Evolutionary conservation across 2,888 invertebrate genomes (phyloP).

Genomic region (Allolobophora icterica): DNA sequence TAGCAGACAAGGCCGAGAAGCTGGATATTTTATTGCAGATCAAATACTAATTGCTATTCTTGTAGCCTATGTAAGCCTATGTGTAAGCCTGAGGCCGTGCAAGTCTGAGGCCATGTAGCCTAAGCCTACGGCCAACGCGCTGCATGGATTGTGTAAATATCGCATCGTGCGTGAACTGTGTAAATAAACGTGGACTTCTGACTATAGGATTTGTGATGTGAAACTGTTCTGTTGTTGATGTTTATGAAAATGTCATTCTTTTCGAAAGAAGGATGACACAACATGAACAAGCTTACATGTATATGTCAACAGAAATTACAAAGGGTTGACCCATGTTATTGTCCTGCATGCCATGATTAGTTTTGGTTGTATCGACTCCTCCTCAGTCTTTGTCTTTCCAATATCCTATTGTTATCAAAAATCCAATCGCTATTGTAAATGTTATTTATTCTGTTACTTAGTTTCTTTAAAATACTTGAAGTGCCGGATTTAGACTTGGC

Average conservation of each 20-base stretch:
- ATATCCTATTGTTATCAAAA: not conserved
- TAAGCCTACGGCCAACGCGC: not conserved
- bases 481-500: no score
- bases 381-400: not conserved
- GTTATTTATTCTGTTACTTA: not conserved
- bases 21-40: not conserved
- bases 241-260: not conserved
- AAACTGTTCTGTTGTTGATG: not conserved
- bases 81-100: no score
- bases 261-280: not conserved
- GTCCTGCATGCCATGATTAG: not conserved
- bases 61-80: not conserved
- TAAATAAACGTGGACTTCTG: constrained; percentile 3
- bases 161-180: not conserved
- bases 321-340: not conserved
- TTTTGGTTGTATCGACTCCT: not conserved
- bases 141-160: not conserved
- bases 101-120: no score
- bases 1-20: not conserved
- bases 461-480: not conserved
- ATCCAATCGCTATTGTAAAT: not conserved
- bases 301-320: no score
- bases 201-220: not conserved
- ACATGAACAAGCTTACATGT: no score
- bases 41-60: not conserved